Conservation (phyloP, 2,113 vertebrate genomes). For the Odontophorus gujanensis region DNA sequence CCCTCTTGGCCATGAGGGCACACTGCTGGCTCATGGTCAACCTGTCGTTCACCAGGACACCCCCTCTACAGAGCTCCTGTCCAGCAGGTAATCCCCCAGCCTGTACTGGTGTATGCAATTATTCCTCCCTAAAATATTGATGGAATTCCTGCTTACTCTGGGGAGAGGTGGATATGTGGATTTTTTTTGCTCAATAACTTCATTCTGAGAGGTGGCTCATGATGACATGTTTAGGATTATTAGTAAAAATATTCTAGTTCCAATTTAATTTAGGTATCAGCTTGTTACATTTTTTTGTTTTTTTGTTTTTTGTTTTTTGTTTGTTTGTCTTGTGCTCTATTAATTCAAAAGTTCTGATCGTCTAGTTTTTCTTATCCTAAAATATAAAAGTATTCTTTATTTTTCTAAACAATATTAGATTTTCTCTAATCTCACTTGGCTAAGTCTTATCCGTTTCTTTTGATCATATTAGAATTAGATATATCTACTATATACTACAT, state of each 20-base stretch:
- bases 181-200: background rate
- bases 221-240: background rate
- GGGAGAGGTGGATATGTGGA: rapidly evolving
- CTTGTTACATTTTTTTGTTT: background rate
- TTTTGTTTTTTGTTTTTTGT: background rate
- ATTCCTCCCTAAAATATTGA: too few species aligned
- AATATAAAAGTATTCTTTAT: background rate
- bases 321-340: background rate
- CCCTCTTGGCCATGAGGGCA: too few species aligned
- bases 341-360: background rate
- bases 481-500: background rate
- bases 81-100: too few species aligned
- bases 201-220: background rate
- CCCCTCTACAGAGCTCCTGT: too few species aligned
- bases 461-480: background rate
- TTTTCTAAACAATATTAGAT: background rate
- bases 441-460: background rate
- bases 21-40: too few species aligned
- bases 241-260: rapidly evolving
- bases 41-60: too few species aligned
- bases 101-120: too few species aligned
- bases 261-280: background rate
- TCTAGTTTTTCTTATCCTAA: background rate
- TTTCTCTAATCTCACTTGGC: background rate
- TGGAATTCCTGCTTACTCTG: background rate